These are phyloP conservation scores for Xanthorhoe spadicearia DNA, from an alignment of 2,888 invertebrate genomes.

Conservation along the genomic window DNA sequence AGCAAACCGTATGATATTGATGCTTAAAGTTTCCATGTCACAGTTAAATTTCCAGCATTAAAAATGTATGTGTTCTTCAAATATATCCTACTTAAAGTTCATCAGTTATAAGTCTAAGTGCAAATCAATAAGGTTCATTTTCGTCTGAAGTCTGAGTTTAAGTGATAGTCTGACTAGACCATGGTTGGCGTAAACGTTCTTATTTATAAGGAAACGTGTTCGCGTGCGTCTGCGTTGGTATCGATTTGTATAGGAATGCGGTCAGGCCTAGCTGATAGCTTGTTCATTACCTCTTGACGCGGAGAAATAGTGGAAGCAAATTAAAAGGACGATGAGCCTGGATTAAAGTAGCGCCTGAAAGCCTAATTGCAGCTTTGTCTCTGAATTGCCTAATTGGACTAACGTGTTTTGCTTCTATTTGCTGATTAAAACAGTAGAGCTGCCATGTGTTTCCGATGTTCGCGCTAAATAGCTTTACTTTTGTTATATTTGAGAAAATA, in stretches of 20 bases:
- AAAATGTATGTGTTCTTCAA: background rate
- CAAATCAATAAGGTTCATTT: conserved; percentile 9
- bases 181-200: conserved; percentile 70
- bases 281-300: conserved; percentile 45
- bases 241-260: conserved; percentile 53
- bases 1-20: background rate
- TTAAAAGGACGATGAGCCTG: conserved; percentile 49
- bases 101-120: conserved; percentile 4
- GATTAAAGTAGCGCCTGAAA: conserved; percentile 49
- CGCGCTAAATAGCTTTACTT: conserved; percentile 25
- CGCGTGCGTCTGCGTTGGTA: conserved; percentile 61
- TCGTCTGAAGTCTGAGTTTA: conserved; percentile 4
- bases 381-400: conserved; percentile 53
- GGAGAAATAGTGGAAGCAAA: conserved; percentile 49
- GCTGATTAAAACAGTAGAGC: conserved; percentile 42
- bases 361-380: conserved; percentile 57
- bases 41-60: background rate
- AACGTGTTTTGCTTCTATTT: conserved; percentile 46
- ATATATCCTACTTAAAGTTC: background rate
- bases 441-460: conserved; percentile 21
- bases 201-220: conserved; percentile 78
- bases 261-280: conserved; percentile 49
- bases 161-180: conserved; percentile 15
- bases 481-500: conserved; percentile 12
- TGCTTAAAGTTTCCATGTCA: background rate